A percentile compares a stretch with the other conserved stretches of the same genome.
Evolutionary conservation across 2,888 invertebrate genomes (phyloP).

Genomic region (Cataglyphis livida): DNA sequence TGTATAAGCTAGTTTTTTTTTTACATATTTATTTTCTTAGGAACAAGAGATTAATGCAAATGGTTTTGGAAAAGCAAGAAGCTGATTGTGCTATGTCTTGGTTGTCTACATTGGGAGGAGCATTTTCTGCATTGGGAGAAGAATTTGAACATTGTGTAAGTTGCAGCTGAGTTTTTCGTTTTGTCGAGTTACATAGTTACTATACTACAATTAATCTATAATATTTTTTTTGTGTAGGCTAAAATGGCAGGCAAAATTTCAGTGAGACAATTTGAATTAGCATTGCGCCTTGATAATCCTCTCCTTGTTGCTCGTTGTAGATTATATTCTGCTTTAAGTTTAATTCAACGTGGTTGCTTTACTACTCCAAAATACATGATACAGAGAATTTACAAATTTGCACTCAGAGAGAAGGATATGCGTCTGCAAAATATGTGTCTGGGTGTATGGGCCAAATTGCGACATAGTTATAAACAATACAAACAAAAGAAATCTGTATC

Average conservation of each 20-base stretch:
- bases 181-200: neutral
- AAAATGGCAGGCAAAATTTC: constrained; percentile 96
- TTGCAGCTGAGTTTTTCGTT: neutral
- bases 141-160: constrained; percentile 92
- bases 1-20: neutral
- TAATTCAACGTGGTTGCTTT: constrained; percentile 93
- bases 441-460: constrained; percentile 94
- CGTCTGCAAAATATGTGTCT: constrained; percentile 93
- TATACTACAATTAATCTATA: neutral
- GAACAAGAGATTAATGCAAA: constrained; percentile 86
- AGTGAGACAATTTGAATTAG: constrained; percentile 92
- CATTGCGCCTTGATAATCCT: constrained; percentile 93
- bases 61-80: constrained; percentile 90
- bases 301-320: constrained; percentile 93
- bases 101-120: constrained; percentile 98
- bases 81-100: constrained; percentile 95
- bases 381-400: constrained; percentile 86
- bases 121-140: constrained; percentile 98
- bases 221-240: constrained; percentile 88
- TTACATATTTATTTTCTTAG: constrained; percentile 79
- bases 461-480: constrained; percentile 86
- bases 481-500: constrained; percentile 52
- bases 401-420: constrained; percentile 87
- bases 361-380: constrained; percentile 89
- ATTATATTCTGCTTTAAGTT: constrained; percentile 94